Evolutionary conservation across 2,888 invertebrate genomes (phyloP).

Genomic region (Limnephilus lunatus): DNA sequence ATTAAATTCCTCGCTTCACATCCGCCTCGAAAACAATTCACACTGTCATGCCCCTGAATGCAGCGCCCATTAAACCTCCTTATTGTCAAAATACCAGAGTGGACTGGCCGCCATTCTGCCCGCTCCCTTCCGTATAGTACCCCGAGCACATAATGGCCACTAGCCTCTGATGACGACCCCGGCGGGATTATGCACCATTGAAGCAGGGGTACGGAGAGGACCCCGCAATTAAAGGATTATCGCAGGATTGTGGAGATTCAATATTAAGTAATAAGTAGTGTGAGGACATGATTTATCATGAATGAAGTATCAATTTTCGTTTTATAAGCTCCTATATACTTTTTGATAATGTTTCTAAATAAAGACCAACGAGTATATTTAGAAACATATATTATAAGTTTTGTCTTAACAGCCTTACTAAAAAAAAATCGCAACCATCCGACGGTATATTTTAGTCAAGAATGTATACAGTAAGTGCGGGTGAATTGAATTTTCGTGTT

Average conservation of each 20-base stretch:
- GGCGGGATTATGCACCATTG: not conserved
- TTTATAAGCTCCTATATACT: not conserved
- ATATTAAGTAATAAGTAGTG: not conserved
- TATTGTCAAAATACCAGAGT: slow-evolving; percentile 62
- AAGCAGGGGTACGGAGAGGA: not conserved
- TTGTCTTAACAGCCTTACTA: too few relatives aligned
- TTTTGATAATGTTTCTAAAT: too few relatives aligned
- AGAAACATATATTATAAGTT: too few relatives aligned
- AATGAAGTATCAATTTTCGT: not conserved
- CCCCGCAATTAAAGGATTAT: slow-evolving; percentile 30
- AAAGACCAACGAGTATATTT: too few relatives aligned
- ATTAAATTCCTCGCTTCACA: slow-evolving; percentile 48
- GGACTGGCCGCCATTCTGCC: slow-evolving; percentile 45
- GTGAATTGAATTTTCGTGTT: too few relatives aligned
- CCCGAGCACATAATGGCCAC: slow-evolving; percentile 9
- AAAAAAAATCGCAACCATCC: too few relatives aligned
- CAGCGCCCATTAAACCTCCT: slow-evolving; percentile 54
- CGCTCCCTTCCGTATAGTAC: not conserved
- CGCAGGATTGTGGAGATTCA: slow-evolving; percentile 11
- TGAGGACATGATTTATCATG: not conserved
- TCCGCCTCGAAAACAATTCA: slow-evolving; percentile 55
- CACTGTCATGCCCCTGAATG: slow-evolving; percentile 60
- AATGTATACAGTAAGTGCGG: too few relatives aligned
- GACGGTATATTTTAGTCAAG: too few relatives aligned
- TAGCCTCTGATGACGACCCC: slow-evolving; percentile 3